phyloP scores from a whole-genome alignment of 2,888 invertebrate genomes.

The Hirudinaria manillensis region DNA sequence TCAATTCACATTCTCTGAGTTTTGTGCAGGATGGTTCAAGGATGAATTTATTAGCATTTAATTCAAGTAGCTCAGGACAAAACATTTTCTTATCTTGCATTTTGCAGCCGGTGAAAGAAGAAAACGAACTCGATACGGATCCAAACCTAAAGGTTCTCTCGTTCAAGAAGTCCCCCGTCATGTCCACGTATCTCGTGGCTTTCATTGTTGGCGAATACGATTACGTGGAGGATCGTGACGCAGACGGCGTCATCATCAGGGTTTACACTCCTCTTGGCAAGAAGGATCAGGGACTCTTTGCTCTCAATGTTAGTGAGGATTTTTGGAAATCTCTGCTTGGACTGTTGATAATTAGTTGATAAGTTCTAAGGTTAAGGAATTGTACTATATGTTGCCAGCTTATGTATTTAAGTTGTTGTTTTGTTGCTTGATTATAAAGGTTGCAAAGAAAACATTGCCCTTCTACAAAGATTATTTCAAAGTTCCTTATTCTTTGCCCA shows the following conservation, averaged over 20 bases:
- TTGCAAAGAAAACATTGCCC: slow-evolving; percentile 77
- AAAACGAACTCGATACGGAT: slow-evolving; percentile 43
- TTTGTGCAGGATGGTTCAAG: too few species aligned
- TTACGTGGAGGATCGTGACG: slow-evolving; percentile 75
- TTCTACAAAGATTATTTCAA: slow-evolving; percentile 92
- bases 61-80: neutral
- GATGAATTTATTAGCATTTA: too few species aligned
- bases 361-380: neutral
- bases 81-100: neutral
- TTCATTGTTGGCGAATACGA: slow-evolving; percentile 91
- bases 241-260: slow-evolving; percentile 67
- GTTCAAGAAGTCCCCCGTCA: slow-evolving; percentile 79
- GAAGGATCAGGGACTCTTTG: slow-evolving; percentile 83
- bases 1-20: too few species aligned
- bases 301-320: slow-evolving; percentile 68
- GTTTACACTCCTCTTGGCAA: slow-evolving; percentile 73
- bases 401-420: slow-evolving; percentile 11
- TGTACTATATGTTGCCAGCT: neutral
- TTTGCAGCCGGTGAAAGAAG: slow-evolving; percentile 47
- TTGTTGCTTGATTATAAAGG: slow-evolving; percentile 42
- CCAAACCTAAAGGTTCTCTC: slow-evolving; percentile 60
- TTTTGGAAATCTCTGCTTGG: neutral
- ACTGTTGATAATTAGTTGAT: neutral
- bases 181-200: slow-evolving; percentile 92
- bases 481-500: slow-evolving; percentile 87